Evolutionary conservation across 2,888 invertebrate species (phyloP), one percentile per base, ranked within the genome.

Genomic region (Schrankia costaestrigalis): DNA sequence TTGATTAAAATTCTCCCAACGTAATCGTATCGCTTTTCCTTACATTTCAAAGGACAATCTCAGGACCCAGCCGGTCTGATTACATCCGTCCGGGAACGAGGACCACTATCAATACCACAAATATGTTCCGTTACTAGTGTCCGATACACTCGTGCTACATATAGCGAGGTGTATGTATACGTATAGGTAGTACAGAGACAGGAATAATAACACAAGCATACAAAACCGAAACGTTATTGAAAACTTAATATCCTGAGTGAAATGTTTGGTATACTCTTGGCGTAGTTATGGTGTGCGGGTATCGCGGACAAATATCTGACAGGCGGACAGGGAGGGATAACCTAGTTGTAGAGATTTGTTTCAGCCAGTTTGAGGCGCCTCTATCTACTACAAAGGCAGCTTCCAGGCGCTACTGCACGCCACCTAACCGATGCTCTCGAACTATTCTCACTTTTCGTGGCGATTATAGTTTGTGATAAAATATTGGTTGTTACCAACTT

Each of bases 271-370:
- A 26, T 34, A 34, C 38, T 46, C 43, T 47, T 53, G 43, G 22
- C 32, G 30, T 37, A 44, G 43, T 54, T 46, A 46, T 42, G 50
- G 53, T 50, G 46, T 51, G 27, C 45, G 45, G 39, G 45, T 50
- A 57, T 53, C 47, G 46, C 47, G 44, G 57, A 62, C 63, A 64
- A 66, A 66, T 65, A 59, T 50, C 63, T 58, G 56, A 59, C 61
- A 62, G 52, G 47, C 60, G 33, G 53, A 55, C 57, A 56, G 59
- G 64, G 56, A 57, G 54, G 61, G 59, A 60, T 63, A 65, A 59
- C 65, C 66, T 47, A 64, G 54, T 68, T 66, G 43, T 46, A 46
- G 43, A 62, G 62, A 65, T 67, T 69, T 67, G 71, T 69, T 65
- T 64, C 66, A 59, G 50, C 52, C 55, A 61, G 64, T 63, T 63